Percentiles rank a stretch among this genome's conserved stretches.
phyloP scores from a whole-genome alignment of 2,797 vertebrate genomes.

The Champsocephalus gunnari region DNA sequence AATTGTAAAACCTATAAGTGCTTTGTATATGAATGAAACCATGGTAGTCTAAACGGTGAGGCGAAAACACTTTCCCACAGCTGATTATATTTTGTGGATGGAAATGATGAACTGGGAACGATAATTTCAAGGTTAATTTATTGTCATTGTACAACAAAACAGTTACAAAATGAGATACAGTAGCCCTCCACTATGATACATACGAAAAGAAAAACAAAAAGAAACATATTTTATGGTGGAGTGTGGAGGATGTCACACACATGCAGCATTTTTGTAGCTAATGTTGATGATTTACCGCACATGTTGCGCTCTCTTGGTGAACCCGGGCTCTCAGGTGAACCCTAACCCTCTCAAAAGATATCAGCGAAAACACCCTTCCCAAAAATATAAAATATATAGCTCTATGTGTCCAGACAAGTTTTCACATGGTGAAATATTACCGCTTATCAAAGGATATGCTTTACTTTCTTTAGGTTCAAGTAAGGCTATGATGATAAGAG shows the following conservation, averaged over 20 bases:
- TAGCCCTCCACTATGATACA: too few species aligned
- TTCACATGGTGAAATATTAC: background rate
- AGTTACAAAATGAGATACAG: too few species aligned
- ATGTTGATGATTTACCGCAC: background rate
- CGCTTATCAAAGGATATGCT: too few species aligned
- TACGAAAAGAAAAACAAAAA: too few species aligned
- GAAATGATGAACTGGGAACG: background rate
- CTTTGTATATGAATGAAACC: too few species aligned
- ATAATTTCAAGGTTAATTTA: background rate
- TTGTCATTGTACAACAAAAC: too few species aligned
- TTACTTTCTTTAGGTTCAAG: background rate
- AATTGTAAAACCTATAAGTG: too few species aligned
- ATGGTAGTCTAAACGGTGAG: background rate
- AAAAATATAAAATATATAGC: background rate
- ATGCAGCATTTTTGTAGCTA: too few species aligned
- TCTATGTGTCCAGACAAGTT: background rate
- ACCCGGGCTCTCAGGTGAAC: background rate
- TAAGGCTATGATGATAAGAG: background rate
- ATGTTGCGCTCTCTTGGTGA: background rate
- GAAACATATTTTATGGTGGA: too few species aligned
- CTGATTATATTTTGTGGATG: constrained; percentile 12
- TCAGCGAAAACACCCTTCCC: background rate
- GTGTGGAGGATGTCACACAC: too few species aligned
- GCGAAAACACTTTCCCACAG: background rate
- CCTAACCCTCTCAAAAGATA: background rate